A percentile compares a stretch with the other conserved stretches of the same genome.
These are phyloP conservation scores for Sandelia bainsii DNA, from an alignment of 2,797 vertebrate genomes.

Conservation along the genomic window DNA sequence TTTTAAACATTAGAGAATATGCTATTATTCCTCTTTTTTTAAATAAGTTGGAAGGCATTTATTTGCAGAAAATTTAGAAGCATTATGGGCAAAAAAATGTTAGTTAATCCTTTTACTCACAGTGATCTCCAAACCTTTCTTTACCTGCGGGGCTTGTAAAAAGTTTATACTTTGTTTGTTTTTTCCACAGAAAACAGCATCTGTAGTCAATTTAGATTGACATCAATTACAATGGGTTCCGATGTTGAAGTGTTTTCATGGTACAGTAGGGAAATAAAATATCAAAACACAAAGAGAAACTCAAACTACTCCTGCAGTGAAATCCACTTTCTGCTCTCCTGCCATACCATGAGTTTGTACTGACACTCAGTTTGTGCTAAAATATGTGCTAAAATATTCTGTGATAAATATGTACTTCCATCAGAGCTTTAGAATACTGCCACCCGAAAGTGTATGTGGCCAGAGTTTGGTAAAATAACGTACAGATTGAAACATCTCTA, in stretches of 20 bases:
- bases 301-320: not conserved
- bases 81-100: not conserved
- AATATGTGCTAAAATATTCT: not conserved
- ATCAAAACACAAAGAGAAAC: not conserved
- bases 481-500: not conserved
- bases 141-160: not conserved
- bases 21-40: constrained; percentile 12
- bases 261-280: not conserved
- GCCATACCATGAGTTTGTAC: not conserved
- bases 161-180: not conserved
- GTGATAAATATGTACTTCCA: not conserved
- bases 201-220: constrained; percentile 1
- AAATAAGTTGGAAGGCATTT: constrained; percentile 27
- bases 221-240: not conserved
- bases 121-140: constrained; percentile 5
- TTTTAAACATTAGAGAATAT: not conserved
- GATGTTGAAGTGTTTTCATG: not conserved
- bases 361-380: not conserved
- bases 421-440: not conserved
- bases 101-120: constrained; percentile 1
- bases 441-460: not conserved
- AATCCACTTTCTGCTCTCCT: not conserved
- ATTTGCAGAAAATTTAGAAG: constrained; percentile 22
- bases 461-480: constrained; percentile 3
- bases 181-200: not conserved